These are phyloP conservation scores for Cygnus buccinator DNA, from an alignment of 2,113 vertebrate genomes.

Conservation along the genomic window DNA sequence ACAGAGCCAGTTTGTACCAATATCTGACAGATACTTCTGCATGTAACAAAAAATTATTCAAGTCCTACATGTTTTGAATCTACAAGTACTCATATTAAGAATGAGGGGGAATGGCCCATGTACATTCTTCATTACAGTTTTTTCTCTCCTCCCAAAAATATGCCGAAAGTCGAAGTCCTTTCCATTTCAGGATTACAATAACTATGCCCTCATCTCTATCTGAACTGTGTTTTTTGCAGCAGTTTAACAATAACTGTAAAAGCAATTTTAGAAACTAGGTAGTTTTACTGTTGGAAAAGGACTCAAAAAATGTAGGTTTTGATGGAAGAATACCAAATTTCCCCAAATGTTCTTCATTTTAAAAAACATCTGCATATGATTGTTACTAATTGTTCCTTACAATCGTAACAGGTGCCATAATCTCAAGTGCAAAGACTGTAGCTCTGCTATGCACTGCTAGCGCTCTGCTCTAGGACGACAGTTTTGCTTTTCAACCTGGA, in stretches of 20 bases:
- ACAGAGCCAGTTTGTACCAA: neutral
- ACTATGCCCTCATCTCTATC: neutral
- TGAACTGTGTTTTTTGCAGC: neutral
- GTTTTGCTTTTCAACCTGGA: neutral
- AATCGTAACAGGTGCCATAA: neutral
- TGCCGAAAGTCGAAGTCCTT: neutral
- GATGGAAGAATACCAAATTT: neutral
- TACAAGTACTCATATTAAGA: neutral
- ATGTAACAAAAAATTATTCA: neutral
- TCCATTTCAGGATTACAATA: neutral
- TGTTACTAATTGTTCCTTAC: neutral
- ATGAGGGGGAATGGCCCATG: neutral
- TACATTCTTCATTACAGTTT: neutral
- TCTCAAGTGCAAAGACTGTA: neutral
- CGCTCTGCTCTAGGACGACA: too few species aligned
- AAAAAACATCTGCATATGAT: neutral
- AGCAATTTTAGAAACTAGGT: neutral
- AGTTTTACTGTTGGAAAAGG: neutral
- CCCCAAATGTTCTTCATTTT: neutral
- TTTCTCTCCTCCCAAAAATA: neutral
- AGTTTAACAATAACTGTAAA: neutral
- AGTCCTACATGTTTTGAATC: neutral
- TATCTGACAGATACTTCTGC: neutral
- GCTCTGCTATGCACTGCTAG: neutral
- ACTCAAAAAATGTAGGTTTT: neutral